phyloP scores from a whole-genome alignment of 2,888 invertebrate genomes.

The Beris morrisii region DNA sequence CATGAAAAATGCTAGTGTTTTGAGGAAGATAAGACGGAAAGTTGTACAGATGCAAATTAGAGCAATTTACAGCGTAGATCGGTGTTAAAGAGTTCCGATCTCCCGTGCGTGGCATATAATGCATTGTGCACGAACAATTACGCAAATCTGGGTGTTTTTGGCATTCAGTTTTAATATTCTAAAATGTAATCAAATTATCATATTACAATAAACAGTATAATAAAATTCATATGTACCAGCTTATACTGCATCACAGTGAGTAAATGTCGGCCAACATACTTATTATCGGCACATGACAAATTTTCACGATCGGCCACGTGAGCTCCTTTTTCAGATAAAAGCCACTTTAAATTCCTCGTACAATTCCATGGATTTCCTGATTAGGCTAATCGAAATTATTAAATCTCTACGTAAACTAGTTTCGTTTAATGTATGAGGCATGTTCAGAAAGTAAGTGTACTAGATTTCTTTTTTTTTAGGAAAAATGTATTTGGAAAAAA shows the following conservation, averaged over 20 bases:
- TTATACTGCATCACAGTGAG: conserved; percentile 53
- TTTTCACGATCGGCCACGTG: conserved; percentile 50
- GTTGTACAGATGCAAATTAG: conserved; percentile 47
- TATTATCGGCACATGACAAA: conserved; percentile 51
- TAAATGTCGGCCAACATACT: conserved; percentile 48
- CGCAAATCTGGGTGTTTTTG: conserved; percentile 48
- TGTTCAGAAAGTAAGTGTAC: no score
- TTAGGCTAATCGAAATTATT: conserved; percentile 25
- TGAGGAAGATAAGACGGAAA: conserved; percentile 52
- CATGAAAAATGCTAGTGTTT: conserved; percentile 52
- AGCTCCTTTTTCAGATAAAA: conserved; percentile 48
- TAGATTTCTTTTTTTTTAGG: no score
- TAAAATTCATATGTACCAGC: conserved; percentile 42
- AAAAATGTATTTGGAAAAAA: no score
- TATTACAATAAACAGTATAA: not conserved
- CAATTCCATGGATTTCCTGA: conserved; percentile 56
- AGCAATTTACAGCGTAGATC: conserved; percentile 54
- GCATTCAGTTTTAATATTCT: conserved; percentile 50
- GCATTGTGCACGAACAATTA: conserved; percentile 53
- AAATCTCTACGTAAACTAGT: conserved; percentile 1
- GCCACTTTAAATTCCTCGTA: conserved; percentile 53
- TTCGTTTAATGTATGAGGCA: not conserved
- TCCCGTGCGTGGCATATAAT: conserved; percentile 48
- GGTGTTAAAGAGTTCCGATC: conserved; percentile 49
- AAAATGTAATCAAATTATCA: conserved; percentile 2